phyloP scores from a whole-genome alignment of 2,113 vertebrate genomes.

The Notothenia rossii region DNA sequence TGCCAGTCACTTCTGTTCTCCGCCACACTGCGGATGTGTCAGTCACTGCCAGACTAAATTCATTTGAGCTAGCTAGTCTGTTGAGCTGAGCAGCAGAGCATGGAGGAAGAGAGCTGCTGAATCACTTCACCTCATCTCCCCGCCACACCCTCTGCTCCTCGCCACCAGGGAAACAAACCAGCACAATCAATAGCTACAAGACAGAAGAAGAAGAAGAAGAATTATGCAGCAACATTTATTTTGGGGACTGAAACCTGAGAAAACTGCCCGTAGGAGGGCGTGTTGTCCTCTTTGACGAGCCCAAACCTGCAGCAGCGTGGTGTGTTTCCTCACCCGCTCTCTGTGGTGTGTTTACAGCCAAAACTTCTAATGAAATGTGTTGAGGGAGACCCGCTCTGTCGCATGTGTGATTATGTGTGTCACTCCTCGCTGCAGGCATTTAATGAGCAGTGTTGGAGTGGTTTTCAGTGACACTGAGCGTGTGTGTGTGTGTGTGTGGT shows the following conservation, averaged over 20 bases:
- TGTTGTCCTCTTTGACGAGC: slow-evolving; percentile 8
- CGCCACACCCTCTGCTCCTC: background rate
- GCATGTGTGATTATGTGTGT: background rate
- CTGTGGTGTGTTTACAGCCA: slow-evolving; percentile 70
- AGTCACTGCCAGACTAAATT: slow-evolving; percentile 50
- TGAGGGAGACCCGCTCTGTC: slow-evolving; percentile 31
- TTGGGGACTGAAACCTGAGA: background rate
- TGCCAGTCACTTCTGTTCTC: slow-evolving; percentile 39
- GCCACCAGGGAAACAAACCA: background rate
- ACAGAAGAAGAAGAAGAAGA: background rate
- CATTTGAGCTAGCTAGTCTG: slow-evolving; percentile 45
- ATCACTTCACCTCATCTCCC: slow-evolving; percentile 25
- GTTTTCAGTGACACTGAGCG: slow-evolving; percentile 5
- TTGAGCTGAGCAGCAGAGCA: slow-evolving; percentile 48
- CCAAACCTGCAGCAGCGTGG: background rate
- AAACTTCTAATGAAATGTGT: slow-evolving; percentile 72
- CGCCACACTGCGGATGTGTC: slow-evolving; percentile 52
- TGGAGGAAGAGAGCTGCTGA: slow-evolving; percentile 40
- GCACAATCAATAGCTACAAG: background rate
- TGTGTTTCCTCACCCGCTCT: slow-evolving; percentile 39
- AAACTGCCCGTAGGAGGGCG: slow-evolving; percentile 9
- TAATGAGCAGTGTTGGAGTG: background rate
- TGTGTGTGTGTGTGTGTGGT: background rate
- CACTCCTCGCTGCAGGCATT: slow-evolving; percentile 16
- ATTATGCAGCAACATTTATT: background rate